A percentile compares a stretch with the other conserved stretches of the same genome.
Conservation (phyloP, 1,140 invertebrate genomes). For the Sycophila sp. region DNA sequence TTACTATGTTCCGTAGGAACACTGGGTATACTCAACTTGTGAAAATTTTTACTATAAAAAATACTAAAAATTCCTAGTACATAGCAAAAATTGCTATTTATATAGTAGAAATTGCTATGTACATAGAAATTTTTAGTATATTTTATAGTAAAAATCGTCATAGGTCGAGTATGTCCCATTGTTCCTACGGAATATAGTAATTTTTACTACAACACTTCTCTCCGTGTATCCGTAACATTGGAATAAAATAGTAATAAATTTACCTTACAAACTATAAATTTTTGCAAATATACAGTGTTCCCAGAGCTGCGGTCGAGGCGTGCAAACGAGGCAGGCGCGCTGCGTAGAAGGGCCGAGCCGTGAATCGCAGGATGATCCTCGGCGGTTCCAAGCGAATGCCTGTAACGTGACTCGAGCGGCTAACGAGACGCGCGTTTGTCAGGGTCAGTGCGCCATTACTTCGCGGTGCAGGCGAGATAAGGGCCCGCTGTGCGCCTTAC, state of each 20-base stretch:
- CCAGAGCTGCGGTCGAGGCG: constrained; percentile 77
- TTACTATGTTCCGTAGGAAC: too few species aligned
- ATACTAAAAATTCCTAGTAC: too few species aligned
- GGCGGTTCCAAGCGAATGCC: constrained; percentile 42
- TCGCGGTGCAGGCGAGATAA: constrained; percentile 58
- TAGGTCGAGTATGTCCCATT: too few species aligned
- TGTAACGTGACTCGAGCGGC: constrained; percentile 59
- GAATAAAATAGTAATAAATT: not conserved
- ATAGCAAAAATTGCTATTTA: too few species aligned
- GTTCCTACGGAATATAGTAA: too few species aligned
- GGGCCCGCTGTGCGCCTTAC: constrained; percentile 63
- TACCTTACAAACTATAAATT: constrained; percentile 17
- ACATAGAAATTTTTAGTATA: too few species aligned
- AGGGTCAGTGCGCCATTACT: constrained; percentile 40
- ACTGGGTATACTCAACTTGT: too few species aligned
- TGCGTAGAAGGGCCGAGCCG: constrained; percentile 67
- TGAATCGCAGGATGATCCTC: not conserved
- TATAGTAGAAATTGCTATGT: too few species aligned
- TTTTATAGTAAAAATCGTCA: too few species aligned
- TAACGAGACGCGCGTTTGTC: constrained; percentile 59
- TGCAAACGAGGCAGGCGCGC: constrained; percentile 71
- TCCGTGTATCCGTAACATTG: too few species aligned
- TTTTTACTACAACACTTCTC: too few species aligned
- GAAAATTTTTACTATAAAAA: too few species aligned
- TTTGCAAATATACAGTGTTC: constrained; percentile 88